Conservation (phyloP, 2,888 invertebrate genomes). For the Heliothis peltigera region DNA sequence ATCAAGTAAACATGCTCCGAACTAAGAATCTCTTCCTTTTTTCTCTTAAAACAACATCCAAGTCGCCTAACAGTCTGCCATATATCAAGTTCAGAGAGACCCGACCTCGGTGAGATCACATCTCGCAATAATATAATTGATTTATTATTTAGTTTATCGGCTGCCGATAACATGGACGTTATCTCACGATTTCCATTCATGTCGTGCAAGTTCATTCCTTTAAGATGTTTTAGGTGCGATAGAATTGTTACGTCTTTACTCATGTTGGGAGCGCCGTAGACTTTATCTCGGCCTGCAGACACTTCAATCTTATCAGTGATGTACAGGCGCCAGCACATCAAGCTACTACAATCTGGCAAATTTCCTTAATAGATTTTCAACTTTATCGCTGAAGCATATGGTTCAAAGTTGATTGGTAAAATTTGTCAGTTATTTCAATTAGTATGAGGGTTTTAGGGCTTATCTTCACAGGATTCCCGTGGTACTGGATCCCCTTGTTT, state of each 20-base stretch:
- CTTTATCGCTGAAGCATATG: too few species aligned
- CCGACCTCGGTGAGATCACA: constrained; percentile 41
- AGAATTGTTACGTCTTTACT: constrained; percentile 14
- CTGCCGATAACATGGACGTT: constrained; percentile 42
- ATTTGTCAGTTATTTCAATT: too few species aligned
- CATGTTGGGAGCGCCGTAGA: neutral
- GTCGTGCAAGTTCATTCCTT: constrained; percentile 7
- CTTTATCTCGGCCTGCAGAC: neutral
- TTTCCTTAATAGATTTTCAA: too few species aligned
- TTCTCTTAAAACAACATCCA: neutral
- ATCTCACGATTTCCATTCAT: constrained; percentile 54
- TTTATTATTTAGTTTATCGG: constrained; percentile 57
- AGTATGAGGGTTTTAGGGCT: neutral
- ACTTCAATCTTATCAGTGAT: neutral
- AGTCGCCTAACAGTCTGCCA: constrained; percentile 36
- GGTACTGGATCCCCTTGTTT: neutral
- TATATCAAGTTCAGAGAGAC: constrained; percentile 18
- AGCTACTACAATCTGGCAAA: too few species aligned
- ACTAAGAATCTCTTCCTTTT: neutral
- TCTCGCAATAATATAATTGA: constrained; percentile 48
- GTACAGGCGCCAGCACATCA: too few species aligned
- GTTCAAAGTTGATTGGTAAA: too few species aligned
- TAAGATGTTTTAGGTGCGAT: constrained; percentile 1
- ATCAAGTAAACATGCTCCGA: neutral
- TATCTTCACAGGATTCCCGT: constrained; percentile 5